Base-by-base conservation (phyloP, 2,113 vertebrate genomes). In the Chlamydotis undulata region DNA sequence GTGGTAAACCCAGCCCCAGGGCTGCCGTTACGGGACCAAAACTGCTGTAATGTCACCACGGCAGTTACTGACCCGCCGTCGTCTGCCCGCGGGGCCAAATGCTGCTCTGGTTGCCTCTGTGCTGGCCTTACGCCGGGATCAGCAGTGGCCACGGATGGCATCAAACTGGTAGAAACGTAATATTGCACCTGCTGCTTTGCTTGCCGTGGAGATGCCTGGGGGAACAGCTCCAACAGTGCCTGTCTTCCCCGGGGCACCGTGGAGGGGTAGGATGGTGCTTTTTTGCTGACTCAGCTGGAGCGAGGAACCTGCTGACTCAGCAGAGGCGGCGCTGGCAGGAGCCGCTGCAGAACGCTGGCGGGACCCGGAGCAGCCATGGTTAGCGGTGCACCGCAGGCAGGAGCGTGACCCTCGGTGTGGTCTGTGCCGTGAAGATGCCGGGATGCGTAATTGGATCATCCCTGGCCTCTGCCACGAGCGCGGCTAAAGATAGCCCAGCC, bases 161-260 rank as follows among this genome's bases (percentile, higher is more conserved):
- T 5, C 8, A 9, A 12, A 1, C 63, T 25, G 57, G 15, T 0
- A 6, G n/a, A 45, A 74, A 55, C 10, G 3, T 3, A 37, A 22
- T 8, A 7, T 0, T 5, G 59, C 26, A 26, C 12, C 29, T 2
- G 0, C 37, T 3, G 22, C 56, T 31, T 18, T 3, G 0, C 15
- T 14, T n/a, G 12, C 35, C 11, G 8, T 53, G 4, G 37, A 35
- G 60, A 26, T 2, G 35, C 18, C 5, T 7, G 45, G 0, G 57
- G 57, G 39, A 31, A 24, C 22, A 13, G 9, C 45, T 7, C 6
- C 1, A 5, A 6, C 55, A 19, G 35, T 6, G 1, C 52, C 2
- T 0, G 10, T 39, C 31, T 9, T 26, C 45, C 79, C 57, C 0
- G 1, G 28, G 73, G 71, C 67, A 13, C 63, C 1, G 14, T 8